These are phyloP conservation scores for Epinephelus lanceolatus DNA, from an alignment of 2,113 vertebrate species.

Conservation along the genomic window DNA sequence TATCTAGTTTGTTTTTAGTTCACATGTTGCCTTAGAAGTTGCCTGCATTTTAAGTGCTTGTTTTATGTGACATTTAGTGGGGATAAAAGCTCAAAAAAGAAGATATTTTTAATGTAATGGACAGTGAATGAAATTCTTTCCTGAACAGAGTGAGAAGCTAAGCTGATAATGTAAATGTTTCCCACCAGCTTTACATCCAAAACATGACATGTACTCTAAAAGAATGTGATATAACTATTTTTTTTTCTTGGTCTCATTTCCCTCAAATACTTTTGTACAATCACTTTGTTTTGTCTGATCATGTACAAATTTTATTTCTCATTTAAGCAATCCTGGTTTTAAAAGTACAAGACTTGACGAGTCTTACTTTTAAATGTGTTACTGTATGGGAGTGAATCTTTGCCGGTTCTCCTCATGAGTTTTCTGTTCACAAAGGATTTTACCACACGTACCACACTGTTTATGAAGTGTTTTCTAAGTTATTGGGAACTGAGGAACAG, in stretches of 20 bases:
- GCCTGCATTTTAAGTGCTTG: constrained; percentile 83
- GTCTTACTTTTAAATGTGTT: constrained; percentile 50
- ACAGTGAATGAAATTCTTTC: constrained; percentile 55
- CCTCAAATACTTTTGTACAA: constrained; percentile 76
- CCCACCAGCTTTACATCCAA: constrained; percentile 47
- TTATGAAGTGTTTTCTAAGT: constrained; percentile 62
- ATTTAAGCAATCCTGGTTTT: constrained; percentile 56
- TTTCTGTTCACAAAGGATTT: constrained; percentile 56
- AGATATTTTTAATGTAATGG: constrained; percentile 49
- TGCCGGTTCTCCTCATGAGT: not conserved
- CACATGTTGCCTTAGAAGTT: constrained; percentile 86
- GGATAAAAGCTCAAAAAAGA: constrained; percentile 31
- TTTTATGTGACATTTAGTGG: constrained; percentile 70
- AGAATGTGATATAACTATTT: constrained; percentile 22
- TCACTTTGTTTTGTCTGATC: constrained; percentile 60
- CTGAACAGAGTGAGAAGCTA: constrained; percentile 22
- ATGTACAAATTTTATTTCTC: constrained; percentile 37
- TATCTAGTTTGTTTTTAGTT: constrained; percentile 80
- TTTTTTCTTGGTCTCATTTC: constrained; percentile 38
- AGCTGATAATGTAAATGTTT: constrained; percentile 64
- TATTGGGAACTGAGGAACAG: constrained; percentile 54
- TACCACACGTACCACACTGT: constrained; percentile 59
- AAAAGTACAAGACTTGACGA: constrained; percentile 47
- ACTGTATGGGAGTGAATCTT: constrained; percentile 41
- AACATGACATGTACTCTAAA: constrained; percentile 33